Percentiles rank a stretch among this genome's conserved stretches.
Evolutionary conservation across 1,140 invertebrate genomes (phyloP).

Genomic region (Drosophila gunungcola): DNA sequence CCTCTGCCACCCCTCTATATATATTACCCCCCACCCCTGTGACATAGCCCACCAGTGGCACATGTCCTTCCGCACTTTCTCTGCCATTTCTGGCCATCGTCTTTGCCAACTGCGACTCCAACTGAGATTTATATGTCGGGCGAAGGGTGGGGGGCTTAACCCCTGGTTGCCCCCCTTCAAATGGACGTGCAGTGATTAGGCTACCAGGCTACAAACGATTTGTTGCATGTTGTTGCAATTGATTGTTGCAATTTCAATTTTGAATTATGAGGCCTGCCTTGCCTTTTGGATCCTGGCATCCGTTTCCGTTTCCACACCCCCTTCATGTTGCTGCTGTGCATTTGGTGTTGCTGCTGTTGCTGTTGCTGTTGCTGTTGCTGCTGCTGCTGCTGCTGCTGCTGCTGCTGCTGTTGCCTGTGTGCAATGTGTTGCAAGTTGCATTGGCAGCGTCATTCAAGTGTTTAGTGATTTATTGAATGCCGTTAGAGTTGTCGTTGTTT

Average conservation of each 20-base stretch:
- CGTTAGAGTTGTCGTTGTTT: slow-evolving; percentile 57
- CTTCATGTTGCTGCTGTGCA: neutral
- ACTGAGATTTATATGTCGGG: slow-evolving; percentile 56
- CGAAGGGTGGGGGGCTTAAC: neutral
- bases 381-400: slow-evolving; percentile 20
- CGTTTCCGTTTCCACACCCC: slow-evolving; percentile 5
- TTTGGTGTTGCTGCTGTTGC: slow-evolving; percentile 11
- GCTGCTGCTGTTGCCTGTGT: slow-evolving; percentile 28
- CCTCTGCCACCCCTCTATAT: too few relatives aligned
- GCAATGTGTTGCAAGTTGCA: slow-evolving; percentile 82
- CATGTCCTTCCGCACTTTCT: slow-evolving; percentile 16
- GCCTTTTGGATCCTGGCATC: slow-evolving; percentile 56
- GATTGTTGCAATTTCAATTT: slow-evolving; percentile 85
- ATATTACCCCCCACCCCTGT: slow-evolving; percentile 1
- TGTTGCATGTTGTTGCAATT: slow-evolving; percentile 84
- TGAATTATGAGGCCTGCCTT: slow-evolving; percentile 78
- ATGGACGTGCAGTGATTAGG: slow-evolving; percentile 76
- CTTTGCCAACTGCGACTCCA: slow-evolving; percentile 52
- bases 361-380: slow-evolving; percentile 21
- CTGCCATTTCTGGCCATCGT: slow-evolving; percentile 18
- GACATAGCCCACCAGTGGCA: neutral
- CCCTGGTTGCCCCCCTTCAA: neutral
- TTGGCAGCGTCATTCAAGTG: slow-evolving; percentile 83
- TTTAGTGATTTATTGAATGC: slow-evolving; percentile 84
- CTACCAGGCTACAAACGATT: slow-evolving; percentile 69